Conservation (phyloP, 2,113 vertebrate genomes). For the Mohoua ochrocephala region DNA sequence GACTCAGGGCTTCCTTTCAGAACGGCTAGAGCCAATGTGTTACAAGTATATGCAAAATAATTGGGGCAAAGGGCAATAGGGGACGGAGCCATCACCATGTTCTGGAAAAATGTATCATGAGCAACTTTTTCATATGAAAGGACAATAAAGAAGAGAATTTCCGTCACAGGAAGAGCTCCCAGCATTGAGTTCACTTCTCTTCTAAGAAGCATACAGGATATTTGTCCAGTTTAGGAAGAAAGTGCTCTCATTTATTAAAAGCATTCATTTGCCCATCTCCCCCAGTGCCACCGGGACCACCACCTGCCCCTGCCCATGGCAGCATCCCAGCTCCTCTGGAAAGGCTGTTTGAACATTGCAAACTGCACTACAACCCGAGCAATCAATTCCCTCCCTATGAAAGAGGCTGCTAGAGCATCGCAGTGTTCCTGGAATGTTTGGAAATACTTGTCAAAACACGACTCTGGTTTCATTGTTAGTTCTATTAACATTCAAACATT, state of each 20-base stretch:
- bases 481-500: constrained; percentile 56
- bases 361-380: neutral
- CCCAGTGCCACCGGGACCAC: neutral
- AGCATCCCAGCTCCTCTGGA: neutral
- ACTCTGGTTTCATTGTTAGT: constrained; percentile 44
- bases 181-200: neutral
- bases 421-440: constrained; percentile 54
- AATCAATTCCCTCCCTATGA: neutral
- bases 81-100: neutral
- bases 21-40: neutral
- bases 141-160: neutral
- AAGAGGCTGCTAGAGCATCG: neutral
- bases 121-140: neutral
- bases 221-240: neutral
- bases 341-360: neutral
- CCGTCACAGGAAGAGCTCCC: neutral
- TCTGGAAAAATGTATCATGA: neutral
- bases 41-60: neutral
- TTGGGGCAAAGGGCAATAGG: neutral
- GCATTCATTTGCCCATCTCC: neutral
- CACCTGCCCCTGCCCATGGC: neutral
- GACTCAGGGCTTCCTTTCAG: neutral
- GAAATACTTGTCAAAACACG: constrained; percentile 58
- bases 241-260: neutral
- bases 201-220: neutral